A percentile compares a stretch with the other conserved stretches of the same genome.
Evolutionary conservation across 2,888 invertebrate species (phyloP).

Genomic region (Alcis repandata): DNA sequence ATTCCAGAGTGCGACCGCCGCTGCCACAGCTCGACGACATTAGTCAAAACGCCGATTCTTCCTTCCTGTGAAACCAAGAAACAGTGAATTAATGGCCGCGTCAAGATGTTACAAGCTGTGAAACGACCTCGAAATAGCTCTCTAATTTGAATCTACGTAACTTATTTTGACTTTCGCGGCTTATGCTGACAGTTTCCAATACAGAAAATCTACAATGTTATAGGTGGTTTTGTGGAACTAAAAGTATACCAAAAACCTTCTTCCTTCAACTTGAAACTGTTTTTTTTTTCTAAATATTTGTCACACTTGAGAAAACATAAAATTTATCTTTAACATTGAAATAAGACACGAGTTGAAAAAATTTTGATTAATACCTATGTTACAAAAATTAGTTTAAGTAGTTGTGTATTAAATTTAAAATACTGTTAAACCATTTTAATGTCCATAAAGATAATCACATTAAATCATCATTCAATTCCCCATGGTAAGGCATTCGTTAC

Average conservation of each 20-base stretch:
- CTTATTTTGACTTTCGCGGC: slow-evolving; percentile 1
- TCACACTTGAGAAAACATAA: too few relatives aligned
- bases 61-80: slow-evolving; percentile 18
- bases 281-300: too few relatives aligned
- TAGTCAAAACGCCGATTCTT: slow-evolving; percentile 19
- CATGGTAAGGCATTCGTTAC: not conserved
- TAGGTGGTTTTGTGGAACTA: too few relatives aligned
- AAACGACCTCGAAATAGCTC: slow-evolving; percentile 21
- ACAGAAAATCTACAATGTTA: too few relatives aligned
- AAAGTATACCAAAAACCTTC: too few relatives aligned
- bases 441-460: not conserved
- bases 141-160: slow-evolving; percentile 3
- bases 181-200: not conserved
- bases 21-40: not conserved
- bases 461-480: slow-evolving; percentile 3
- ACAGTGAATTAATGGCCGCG: slow-evolving; percentile 24
- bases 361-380: too few relatives aligned
- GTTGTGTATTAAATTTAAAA: too few relatives aligned
- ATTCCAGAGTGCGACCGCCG: not conserved
- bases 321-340: too few relatives aligned
- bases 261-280: too few relatives aligned
- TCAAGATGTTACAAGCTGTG: slow-evolving; percentile 29
- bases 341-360: too few relatives aligned
- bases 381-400: too few relatives aligned
- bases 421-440: not conserved